Percentiles rank a stretch among this genome's conserved stretches.
phyloP scores from a whole-genome alignment of 2,888 invertebrate genomes.

The Barypeithes pellucidus region DNA sequence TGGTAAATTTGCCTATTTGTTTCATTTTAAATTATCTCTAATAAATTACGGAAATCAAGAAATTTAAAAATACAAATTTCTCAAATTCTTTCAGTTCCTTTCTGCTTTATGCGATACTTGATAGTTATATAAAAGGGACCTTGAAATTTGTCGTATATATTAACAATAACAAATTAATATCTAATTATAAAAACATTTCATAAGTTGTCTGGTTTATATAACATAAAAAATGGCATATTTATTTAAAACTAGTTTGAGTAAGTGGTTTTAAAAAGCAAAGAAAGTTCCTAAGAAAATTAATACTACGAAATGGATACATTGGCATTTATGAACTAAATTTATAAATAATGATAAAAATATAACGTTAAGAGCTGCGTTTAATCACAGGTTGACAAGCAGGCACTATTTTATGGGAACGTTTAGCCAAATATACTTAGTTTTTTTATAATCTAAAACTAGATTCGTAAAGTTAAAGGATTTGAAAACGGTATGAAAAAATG shows the following conservation, averaged over 20 bases:
- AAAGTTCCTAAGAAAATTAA: neutral
- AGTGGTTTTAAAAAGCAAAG: constrained; percentile 8
- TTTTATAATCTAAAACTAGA: too few species aligned
- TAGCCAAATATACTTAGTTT: too few species aligned
- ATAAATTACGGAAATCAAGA: neutral
- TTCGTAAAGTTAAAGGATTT: too few species aligned
- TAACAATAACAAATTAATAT: constrained; percentile 31
- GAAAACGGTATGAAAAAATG: too few species aligned
- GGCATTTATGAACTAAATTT: neutral
- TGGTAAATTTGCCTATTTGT: too few species aligned
- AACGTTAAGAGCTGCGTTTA: too few species aligned
- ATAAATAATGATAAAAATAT: too few species aligned
- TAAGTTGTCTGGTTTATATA: constrained; percentile 15
- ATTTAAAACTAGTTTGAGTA: constrained; percentile 14
- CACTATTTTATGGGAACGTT: too few species aligned
- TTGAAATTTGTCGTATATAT: constrained; percentile 20
- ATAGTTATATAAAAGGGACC: constrained; percentile 20
- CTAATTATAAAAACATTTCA: constrained; percentile 27
- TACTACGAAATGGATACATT: neutral
- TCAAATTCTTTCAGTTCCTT: constrained; percentile 5
- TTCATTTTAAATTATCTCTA: too few species aligned
- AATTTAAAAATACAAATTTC: constrained; percentile 17
- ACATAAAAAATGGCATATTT: constrained; percentile 6
- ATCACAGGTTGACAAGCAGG: too few species aligned
- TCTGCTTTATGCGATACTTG: neutral